A percentile compares a stretch with the other conserved stretches of the same genome.
phyloP scores from a whole-genome alignment of 37 sponge, comb jelly and placozoan species.

The Hexactinellida sp. region DNA sequence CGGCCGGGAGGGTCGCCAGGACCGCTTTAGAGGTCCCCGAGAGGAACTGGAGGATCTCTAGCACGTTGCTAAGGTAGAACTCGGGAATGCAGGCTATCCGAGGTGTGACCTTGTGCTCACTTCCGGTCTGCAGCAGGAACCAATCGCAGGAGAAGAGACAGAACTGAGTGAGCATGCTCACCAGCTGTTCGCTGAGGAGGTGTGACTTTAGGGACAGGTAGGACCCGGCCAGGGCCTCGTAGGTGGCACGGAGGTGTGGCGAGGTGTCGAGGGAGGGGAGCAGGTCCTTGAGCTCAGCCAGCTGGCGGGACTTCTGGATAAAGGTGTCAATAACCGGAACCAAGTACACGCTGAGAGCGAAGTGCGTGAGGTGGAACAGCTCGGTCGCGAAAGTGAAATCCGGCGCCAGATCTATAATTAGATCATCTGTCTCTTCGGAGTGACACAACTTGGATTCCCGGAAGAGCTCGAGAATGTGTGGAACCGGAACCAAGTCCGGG shows the following conservation, averaged over 20 bases:
- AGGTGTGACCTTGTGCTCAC: not conserved
- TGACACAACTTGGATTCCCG: not conserved
- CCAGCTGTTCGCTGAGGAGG: not conserved
- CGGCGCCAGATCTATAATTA: not conserved
- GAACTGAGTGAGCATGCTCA: not conserved
- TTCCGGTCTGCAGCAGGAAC: not conserved
- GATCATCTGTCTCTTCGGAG: slow-evolving; percentile 1
- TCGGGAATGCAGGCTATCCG: slow-evolving; percentile 12
- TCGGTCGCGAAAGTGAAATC: not conserved
- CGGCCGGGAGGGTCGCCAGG: not conserved
- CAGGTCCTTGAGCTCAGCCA: not conserved
- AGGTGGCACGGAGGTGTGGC: not conserved
- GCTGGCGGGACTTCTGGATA: not conserved
- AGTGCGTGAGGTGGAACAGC: not conserved
- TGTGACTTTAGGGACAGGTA: slow-evolving; percentile 1
- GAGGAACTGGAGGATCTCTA: slow-evolving; percentile 2
- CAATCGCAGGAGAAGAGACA: not conserved
- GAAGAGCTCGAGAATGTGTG: not conserved
- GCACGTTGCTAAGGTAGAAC: slow-evolving; percentile 18
- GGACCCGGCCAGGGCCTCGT: not conserved
- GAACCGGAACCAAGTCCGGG: not conserved
- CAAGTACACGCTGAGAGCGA: not conserved
- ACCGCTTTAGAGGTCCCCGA: not conserved
- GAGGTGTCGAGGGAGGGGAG: not conserved
- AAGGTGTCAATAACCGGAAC: not conserved